These are phyloP conservation scores for Halotydeus destructor DNA, from an alignment of 1,140 invertebrate genomes.

Conservation along the genomic window DNA sequence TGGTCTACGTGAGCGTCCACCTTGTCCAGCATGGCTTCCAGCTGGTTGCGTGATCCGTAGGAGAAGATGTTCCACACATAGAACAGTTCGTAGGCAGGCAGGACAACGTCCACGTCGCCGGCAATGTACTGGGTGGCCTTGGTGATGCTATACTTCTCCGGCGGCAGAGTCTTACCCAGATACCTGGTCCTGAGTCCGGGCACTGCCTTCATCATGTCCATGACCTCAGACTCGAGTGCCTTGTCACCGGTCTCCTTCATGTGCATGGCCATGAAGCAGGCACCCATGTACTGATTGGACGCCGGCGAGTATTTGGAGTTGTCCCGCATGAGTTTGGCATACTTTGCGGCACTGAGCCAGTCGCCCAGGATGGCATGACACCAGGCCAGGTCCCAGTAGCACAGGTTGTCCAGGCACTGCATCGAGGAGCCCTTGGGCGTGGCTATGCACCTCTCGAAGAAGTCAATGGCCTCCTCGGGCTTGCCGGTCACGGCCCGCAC, in stretches of 20 bases:
- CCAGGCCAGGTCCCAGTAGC: slow-evolving; percentile 3
- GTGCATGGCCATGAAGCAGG: slow-evolving; percentile 31
- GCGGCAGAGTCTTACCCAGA: slow-evolving; percentile 81
- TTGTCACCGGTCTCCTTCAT: slow-evolving; percentile 20
- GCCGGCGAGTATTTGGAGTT: slow-evolving; percentile 3
- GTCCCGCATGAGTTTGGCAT: not conserved
- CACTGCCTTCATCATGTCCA: slow-evolving; percentile 37
- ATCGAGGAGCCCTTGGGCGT: slow-evolving; percentile 68
- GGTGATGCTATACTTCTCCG: slow-evolving; percentile 82
- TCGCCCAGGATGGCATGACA: slow-evolving; percentile 2
- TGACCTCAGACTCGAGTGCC: slow-evolving; percentile 29
- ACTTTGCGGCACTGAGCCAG: slow-evolving; percentile 1
- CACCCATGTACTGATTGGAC: not conserved
- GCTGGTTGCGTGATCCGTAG: not conserved
- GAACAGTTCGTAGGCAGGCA: slow-evolving; percentile 64
- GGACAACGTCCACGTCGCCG: slow-evolving; percentile 45
- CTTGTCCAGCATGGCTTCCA: slow-evolving; percentile 7
- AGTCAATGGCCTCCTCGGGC: slow-evolving; percentile 45
- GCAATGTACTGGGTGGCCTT: slow-evolving; percentile 54
- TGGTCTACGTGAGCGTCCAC: slow-evolving; percentile 20
- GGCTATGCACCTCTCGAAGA: slow-evolving; percentile 60
- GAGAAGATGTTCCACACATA: slow-evolving; percentile 80
- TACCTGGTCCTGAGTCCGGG: slow-evolving; percentile 65
- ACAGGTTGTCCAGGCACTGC: slow-evolving; percentile 47
- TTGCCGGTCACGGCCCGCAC: too few relatives aligned